Conservation (phyloP, 2,113 vertebrate species). For the Neoarius graeffei region DNA sequence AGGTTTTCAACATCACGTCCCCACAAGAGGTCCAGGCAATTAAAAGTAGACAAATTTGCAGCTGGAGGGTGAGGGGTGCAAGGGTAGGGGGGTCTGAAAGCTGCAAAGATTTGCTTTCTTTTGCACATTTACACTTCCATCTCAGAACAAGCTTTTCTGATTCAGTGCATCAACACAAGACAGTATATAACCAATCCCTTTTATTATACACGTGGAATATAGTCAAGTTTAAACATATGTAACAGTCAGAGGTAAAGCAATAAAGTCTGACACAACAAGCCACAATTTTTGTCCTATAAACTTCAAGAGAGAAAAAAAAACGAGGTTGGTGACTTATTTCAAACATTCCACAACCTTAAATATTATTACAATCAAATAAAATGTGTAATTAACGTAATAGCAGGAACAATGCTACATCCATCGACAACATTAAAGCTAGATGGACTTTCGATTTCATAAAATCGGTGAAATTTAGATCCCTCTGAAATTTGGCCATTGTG, state of each 20-base stretch:
- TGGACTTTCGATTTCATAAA: too few relatives aligned
- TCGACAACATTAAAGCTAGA: neutral
- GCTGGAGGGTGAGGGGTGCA: neutral
- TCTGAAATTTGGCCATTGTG: too few relatives aligned
- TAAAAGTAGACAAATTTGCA: neutral
- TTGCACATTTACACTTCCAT: conserved; percentile 15
- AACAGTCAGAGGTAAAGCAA: neutral
- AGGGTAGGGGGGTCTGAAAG: neutral
- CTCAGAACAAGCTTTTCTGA: neutral
- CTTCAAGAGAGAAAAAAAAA: neutral
- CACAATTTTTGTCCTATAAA: too few relatives aligned
- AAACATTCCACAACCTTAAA: neutral
- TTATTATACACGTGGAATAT: neutral
- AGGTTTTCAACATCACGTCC: conserved; percentile 14
- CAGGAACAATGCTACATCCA: neutral
- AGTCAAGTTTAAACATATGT: neutral
- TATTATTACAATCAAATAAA: neutral
- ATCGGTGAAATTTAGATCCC: too few relatives aligned
- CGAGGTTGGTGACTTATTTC: neutral
- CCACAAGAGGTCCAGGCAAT: conserved; percentile 11
- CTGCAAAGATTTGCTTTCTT: conserved; percentile 6
- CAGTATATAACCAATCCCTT: neutral
- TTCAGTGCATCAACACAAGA: neutral
- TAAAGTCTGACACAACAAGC: neutral
- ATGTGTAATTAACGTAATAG: neutral